A percentile compares a stretch with the other conserved stretches of the same genome.
These are phyloP conservation scores for Eupithecia tripunctaria DNA, from an alignment of 2,888 invertebrate genomes.

Conservation along the genomic window DNA sequence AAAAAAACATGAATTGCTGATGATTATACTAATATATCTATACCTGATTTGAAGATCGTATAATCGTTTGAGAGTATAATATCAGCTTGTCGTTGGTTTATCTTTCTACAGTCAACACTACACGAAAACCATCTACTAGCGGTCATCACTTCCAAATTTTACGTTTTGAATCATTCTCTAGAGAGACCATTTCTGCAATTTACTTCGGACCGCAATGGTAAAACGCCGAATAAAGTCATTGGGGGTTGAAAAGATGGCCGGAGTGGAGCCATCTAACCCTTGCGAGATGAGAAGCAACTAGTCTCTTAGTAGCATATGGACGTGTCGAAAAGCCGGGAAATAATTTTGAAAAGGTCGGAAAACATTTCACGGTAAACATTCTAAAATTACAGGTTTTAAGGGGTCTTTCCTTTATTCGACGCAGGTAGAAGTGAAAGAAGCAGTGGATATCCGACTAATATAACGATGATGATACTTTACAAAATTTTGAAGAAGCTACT, in stretches of 20 bases:
- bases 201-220: conserved; percentile 15
- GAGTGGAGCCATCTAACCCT: conserved; percentile 42
- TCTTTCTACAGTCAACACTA: background rate
- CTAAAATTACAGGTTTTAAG: background rate
- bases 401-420: background rate
- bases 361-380: background rate
- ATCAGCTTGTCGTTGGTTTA: background rate
- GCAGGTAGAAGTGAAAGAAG: background rate
- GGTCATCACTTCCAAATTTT: background rate
- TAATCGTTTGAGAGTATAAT: background rate
- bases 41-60: background rate
- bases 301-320: conserved; percentile 34
- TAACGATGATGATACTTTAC: background rate
- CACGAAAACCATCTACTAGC: background rate
- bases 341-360: background rate
- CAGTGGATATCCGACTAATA: background rate
- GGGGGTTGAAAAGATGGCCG: conserved; percentile 40
- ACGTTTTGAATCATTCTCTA: background rate
- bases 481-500: background rate
- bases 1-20: background rate
- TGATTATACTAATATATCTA: background rate
- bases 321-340: conserved; percentile 14
- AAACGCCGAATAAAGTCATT: conserved; percentile 39
- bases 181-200: conserved; percentile 11
- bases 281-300: conserved; percentile 47